These are phyloP conservation scores for Tangara arthus DNA, from an alignment of 2,797 vertebrate species.

Conservation along the genomic window DNA sequence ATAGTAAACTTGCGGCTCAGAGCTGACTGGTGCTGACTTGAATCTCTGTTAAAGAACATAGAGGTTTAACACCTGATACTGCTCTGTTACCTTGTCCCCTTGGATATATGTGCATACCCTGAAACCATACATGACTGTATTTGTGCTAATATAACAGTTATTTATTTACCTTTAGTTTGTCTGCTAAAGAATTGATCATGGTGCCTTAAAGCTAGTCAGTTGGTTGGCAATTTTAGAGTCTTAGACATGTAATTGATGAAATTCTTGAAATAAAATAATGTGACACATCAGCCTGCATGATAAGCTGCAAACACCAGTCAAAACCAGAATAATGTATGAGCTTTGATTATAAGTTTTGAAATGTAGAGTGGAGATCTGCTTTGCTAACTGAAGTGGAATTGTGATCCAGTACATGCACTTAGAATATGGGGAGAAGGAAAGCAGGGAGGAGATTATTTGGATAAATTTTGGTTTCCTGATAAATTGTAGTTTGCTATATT, in stretches of 20 bases:
- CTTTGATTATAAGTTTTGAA: neutral
- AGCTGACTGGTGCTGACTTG: neutral
- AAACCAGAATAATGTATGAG: neutral
- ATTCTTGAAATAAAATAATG: neutral
- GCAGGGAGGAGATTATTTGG: neutral
- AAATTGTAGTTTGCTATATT: neutral
- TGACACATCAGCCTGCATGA: neutral
- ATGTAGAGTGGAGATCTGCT: neutral
- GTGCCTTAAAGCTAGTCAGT: neutral
- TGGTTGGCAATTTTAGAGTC: neutral
- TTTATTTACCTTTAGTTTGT: neutral
- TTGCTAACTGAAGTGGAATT: neutral
- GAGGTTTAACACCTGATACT: neutral
- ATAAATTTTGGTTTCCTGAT: neutral
- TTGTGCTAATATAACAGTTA: neutral
- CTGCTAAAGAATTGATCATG: neutral
- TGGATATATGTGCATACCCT: fast-evolving
- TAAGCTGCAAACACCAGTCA: neutral
- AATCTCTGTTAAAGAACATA: neutral
- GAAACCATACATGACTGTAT: neutral
- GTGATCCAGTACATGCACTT: neutral
- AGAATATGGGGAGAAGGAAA: neutral
- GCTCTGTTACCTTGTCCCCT: neutral
- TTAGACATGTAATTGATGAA: neutral
- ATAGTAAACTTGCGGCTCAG: neutral